Percentiles rank a stretch among this genome's conserved stretches.
phyloP scores from a whole-genome alignment of 2,113 vertebrate species.

The Nerophis lumbriciformis region DNA sequence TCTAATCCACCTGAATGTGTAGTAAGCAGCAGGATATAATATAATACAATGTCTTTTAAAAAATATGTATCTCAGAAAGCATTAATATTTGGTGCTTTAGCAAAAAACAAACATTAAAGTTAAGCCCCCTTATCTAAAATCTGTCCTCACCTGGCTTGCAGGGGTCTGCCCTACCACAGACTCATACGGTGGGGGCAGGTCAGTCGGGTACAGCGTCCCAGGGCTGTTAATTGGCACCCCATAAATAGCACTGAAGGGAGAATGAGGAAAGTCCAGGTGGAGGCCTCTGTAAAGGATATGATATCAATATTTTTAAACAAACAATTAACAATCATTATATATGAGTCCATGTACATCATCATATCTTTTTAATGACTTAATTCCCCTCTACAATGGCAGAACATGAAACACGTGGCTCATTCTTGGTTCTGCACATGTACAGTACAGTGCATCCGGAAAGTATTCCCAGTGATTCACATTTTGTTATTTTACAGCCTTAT shows the following conservation, averaged over 20 bases:
- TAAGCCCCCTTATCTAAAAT: not conserved
- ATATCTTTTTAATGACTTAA: conserved; percentile 61
- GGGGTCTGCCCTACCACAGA: conserved; percentile 82
- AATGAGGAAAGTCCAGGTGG: conserved; percentile 85
- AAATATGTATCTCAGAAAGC: too few relatives aligned
- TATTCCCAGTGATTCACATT: too few relatives aligned
- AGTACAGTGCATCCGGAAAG: too few relatives aligned
- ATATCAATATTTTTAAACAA: conserved; percentile 16
- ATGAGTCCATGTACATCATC: conserved; percentile 5
- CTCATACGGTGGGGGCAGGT: conserved; percentile 94
- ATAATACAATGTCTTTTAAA: too few relatives aligned
- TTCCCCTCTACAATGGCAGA: conserved; percentile 44
- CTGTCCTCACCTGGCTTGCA: conserved; percentile 79
- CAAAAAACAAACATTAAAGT: not conserved
- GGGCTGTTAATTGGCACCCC: conserved; percentile 92
- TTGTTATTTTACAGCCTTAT: too few relatives aligned
- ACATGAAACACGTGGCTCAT: conserved; percentile 61
- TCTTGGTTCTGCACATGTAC: too few relatives aligned
- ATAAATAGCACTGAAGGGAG: conserved; percentile 85
- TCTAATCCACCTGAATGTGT: too few relatives aligned
- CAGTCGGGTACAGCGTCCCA: conserved; percentile 83
- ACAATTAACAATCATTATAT: conserved; percentile 1
- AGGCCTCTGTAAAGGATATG: conserved; percentile 73
- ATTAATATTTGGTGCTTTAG: not conserved
- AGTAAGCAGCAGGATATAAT: too few relatives aligned